Percentiles rank a stretch among this genome's conserved stretches.
These are phyloP conservation scores for Marmota monax DNA, from an alignment of 2,113 vertebrate genomes.

Conservation along the genomic window DNA sequence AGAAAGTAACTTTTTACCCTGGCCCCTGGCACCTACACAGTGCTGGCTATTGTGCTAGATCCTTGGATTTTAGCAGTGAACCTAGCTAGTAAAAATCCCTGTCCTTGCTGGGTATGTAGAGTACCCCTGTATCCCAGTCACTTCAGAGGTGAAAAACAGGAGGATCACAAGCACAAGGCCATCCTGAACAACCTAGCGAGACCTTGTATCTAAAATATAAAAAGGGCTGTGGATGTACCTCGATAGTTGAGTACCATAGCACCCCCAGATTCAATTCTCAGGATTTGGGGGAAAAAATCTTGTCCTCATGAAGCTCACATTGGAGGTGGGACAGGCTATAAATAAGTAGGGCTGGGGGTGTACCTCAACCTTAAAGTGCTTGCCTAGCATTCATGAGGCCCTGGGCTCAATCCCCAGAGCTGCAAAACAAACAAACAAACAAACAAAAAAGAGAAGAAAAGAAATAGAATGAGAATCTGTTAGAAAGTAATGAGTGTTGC, in stretches of 20 bases:
- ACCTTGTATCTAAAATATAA: too few species aligned
- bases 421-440: not conserved
- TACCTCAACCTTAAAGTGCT: not conserved
- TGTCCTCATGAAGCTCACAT: not conserved
- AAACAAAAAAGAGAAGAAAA: not conserved
- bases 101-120: too few species aligned
- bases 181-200: too few species aligned
- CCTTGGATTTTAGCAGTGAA: conserved; percentile 23
- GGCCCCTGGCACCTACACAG: not conserved
- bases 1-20: not conserved
- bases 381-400: not conserved
- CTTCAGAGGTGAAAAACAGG: too few species aligned
- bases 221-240: too few species aligned
- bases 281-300: too few species aligned
- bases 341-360: not conserved
- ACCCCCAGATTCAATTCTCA: too few species aligned
- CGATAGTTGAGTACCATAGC: too few species aligned
- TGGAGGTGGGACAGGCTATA: not conserved
- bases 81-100: not conserved
- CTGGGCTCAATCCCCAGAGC: not conserved
- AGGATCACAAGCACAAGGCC: too few species aligned
- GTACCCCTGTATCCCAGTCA: too few species aligned
- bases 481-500: not conserved
- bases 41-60: not conserved
- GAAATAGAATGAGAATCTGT: not conserved